Conservation (phyloP, 2,113 vertebrate species). For the Reinhardtius hippoglossoides region DNA sequence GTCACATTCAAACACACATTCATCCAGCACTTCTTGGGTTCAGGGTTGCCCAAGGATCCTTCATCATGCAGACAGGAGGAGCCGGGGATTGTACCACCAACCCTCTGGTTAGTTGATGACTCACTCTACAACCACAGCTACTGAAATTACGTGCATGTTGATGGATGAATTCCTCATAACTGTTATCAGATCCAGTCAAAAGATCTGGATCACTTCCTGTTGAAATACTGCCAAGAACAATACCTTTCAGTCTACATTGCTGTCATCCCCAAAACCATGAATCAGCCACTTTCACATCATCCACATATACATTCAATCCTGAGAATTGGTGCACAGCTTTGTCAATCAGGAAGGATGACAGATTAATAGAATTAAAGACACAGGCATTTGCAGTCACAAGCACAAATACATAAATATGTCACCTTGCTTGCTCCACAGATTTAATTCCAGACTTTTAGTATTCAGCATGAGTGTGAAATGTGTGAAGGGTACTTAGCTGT, state of each 20-base stretch:
- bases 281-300: neutral
- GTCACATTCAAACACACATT: too few relatives aligned
- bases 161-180: constrained; percentile 29
- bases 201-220: constrained; percentile 35
- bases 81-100: too few relatives aligned
- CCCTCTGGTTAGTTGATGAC: too few relatives aligned
- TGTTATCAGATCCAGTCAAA: constrained; percentile 9
- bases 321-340: neutral
- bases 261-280: constrained; percentile 7
- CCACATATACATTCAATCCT: neutral
- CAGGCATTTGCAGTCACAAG: neutral
- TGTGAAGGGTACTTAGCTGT: too few relatives aligned
- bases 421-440: neutral
- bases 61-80: too few relatives aligned
- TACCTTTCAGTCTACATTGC: neutral
- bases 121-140: too few relatives aligned
- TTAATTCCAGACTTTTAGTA: neutral
- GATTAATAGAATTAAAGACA: constrained; percentile 1
- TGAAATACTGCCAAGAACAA: constrained; percentile 22
- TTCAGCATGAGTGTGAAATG: too few relatives aligned
- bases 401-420: neutral
- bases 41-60: too few relatives aligned
- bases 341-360: too few relatives aligned
- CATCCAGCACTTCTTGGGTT: too few relatives aligned
- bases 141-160: constrained; percentile 3